These are phyloP conservation scores for Oryzias javanicus DNA, from an alignment of 2,113 vertebrate species.

Conservation along the genomic window DNA sequence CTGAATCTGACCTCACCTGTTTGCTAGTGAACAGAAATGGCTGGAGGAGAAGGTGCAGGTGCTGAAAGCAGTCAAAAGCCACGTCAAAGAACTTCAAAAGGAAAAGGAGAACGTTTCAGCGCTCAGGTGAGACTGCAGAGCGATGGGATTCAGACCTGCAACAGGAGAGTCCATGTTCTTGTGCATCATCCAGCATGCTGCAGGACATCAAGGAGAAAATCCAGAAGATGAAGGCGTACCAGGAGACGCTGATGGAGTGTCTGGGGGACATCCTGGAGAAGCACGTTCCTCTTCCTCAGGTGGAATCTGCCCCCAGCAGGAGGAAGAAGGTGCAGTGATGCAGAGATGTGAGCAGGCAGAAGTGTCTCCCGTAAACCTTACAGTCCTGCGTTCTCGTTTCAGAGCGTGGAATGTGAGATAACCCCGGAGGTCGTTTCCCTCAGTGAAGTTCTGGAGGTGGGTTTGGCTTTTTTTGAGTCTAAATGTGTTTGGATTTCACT, in stretches of 20 bases:
- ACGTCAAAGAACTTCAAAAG: slow-evolving; percentile 36
- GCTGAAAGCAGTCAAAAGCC: slow-evolving; percentile 53
- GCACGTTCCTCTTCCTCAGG: slow-evolving; percentile 67
- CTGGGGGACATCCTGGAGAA: slow-evolving; percentile 69
- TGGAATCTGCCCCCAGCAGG: slow-evolving; percentile 41
- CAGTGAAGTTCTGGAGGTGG: slow-evolving; percentile 77
- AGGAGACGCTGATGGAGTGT: slow-evolving; percentile 69
- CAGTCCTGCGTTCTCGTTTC: slow-evolving; percentile 19
- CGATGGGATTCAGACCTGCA: not conserved
- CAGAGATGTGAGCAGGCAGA: not conserved
- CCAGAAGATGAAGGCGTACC: slow-evolving; percentile 69
- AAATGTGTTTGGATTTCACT: no score
- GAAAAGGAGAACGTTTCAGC: slow-evolving; percentile 65
- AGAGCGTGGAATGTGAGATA: slow-evolving; percentile 33
- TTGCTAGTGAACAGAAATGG: slow-evolving; percentile 74
- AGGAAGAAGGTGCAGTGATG: slow-evolving; percentile 69
- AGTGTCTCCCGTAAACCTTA: not conserved
- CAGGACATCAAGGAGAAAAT: slow-evolving; percentile 73
- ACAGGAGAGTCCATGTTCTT: no score
- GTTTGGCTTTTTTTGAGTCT: slow-evolving; percentile 7
- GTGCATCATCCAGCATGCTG: slow-evolving; percentile 52
- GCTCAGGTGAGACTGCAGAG: slow-evolving; percentile 46
- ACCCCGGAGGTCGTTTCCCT: slow-evolving; percentile 67
- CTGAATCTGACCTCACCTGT: not conserved
- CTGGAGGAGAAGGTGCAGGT: slow-evolving; percentile 70